Percentiles rank a stretch among this genome's conserved stretches.
These are phyloP conservation scores for Cheilosia variabilis DNA, from an alignment of 2,888 invertebrate genomes.

Conservation along the genomic window DNA sequence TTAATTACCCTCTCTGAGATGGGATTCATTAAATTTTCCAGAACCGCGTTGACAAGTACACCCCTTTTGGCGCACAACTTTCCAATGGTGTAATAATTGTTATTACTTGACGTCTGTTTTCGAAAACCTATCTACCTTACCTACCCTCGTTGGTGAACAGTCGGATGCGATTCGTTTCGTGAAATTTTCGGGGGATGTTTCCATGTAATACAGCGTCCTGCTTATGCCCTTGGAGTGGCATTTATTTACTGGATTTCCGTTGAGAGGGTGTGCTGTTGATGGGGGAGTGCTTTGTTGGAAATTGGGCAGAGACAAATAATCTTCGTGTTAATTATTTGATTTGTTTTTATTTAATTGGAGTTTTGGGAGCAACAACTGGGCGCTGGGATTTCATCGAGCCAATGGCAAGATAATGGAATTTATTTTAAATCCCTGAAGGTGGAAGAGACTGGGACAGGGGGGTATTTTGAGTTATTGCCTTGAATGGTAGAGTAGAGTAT, in stretches of 20 bases:
- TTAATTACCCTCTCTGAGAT: slow-evolving; percentile 56
- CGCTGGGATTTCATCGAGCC: slow-evolving; percentile 45
- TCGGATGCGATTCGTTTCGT: slow-evolving; percentile 46
- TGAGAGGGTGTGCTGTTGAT: slow-evolving; percentile 40
- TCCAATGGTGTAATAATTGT: slow-evolving; percentile 60
- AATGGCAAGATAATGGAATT: slow-evolving; percentile 51
- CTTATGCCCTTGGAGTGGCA: slow-evolving; percentile 5
- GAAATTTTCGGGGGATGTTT: slow-evolving; percentile 40
- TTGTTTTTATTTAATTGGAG: slow-evolving; percentile 74
- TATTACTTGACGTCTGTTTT: slow-evolving; percentile 68
- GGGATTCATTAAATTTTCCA: slow-evolving; percentile 60
- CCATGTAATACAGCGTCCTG: slow-evolving; percentile 3
- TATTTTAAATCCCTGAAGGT: neutral
- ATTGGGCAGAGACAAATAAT: slow-evolving; percentile 66
- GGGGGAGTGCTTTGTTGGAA: slow-evolving; percentile 1
- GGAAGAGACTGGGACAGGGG: no score
- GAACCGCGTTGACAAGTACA: slow-evolving; percentile 68
- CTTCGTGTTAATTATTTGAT: slow-evolving; percentile 74
- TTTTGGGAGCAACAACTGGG: slow-evolving; percentile 50
- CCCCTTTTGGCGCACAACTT: slow-evolving; percentile 59
- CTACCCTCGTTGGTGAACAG: slow-evolving; percentile 14
- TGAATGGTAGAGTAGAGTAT: no score
- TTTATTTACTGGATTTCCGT: slow-evolving; percentile 16
- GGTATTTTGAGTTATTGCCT: no score
- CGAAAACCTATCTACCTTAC: neutral